Evolutionary conservation across 2,888 invertebrate species (phyloP).

Genomic region (Cheilosia pagana): DNA sequence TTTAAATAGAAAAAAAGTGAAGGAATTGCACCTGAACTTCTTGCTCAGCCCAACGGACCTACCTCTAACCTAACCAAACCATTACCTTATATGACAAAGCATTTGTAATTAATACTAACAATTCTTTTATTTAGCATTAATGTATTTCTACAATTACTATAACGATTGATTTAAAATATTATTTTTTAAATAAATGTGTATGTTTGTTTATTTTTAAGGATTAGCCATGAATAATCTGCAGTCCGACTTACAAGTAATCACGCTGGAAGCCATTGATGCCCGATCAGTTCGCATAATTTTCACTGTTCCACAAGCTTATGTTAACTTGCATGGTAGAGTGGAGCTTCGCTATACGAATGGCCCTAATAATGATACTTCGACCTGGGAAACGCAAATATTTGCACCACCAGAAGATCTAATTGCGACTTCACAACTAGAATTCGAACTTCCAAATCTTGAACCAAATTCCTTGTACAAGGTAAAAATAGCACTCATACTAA

Average conservation of each 20-base stretch:
- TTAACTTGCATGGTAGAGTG: slow-evolving; percentile 93
- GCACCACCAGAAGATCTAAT: slow-evolving; percentile 94
- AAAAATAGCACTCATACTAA: slow-evolving; percentile 90
- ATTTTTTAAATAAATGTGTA: too few species aligned
- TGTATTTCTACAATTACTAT: too few species aligned
- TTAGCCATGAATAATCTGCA: slow-evolving; percentile 78
- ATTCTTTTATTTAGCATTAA: too few species aligned
- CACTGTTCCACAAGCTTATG: slow-evolving; percentile 91
- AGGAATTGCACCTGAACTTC: too few species aligned
- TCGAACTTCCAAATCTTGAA: slow-evolving; percentile 90
- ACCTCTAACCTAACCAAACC: too few species aligned
- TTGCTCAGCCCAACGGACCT: too few species aligned
- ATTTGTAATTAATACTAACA: too few species aligned
- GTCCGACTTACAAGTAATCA: slow-evolving; percentile 84
- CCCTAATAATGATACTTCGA: slow-evolving; percentile 88
- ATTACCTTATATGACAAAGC: too few species aligned
- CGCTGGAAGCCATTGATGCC: slow-evolving; percentile 90
- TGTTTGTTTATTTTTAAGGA: background rate
- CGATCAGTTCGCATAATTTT: slow-evolving; percentile 92
- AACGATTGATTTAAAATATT: background rate
- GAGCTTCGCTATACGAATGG: slow-evolving; percentile 93
- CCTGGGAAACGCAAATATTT: slow-evolving; percentile 93
- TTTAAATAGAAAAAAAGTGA: too few species aligned
- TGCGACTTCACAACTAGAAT: slow-evolving; percentile 93
- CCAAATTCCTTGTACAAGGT: slow-evolving; percentile 93